phyloP scores from a whole-genome alignment of 2,113 vertebrate genomes.

The Odontophorus gujanensis region DNA sequence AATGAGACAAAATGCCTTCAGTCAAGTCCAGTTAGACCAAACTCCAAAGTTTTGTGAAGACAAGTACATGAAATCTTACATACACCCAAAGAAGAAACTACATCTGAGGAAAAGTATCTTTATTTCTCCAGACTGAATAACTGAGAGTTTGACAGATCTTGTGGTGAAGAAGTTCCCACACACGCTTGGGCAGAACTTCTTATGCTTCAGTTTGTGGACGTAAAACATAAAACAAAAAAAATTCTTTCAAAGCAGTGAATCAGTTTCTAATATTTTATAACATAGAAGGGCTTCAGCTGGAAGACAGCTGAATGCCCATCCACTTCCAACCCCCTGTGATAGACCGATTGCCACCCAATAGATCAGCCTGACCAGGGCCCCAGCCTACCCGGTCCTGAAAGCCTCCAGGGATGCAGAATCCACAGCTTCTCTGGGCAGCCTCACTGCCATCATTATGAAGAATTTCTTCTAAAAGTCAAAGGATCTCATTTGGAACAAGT shows the following conservation, averaged over 20 bases:
- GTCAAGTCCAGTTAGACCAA: not conserved
- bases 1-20: not conserved
- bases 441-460: not conserved
- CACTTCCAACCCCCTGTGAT: not conserved
- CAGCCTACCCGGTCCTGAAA: not conserved
- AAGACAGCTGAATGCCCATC: not conserved
- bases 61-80: not conserved
- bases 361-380: not conserved
- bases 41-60: not conserved
- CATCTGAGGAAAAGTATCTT: not conserved
- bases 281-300: not conserved
- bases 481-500: not conserved
- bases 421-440: not conserved
- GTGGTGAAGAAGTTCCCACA: not conserved
- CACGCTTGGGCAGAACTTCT: too few species aligned
- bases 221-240: not conserved
- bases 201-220: too few species aligned
- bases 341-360: too few species aligned
- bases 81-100: not conserved
- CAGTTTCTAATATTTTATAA: not conserved
- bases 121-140: not conserved
- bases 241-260: not conserved
- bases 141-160: not conserved
- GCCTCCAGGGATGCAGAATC: not conserved
- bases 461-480: not conserved